phyloP scores from a whole-genome alignment of 2,888 invertebrate species.

The Athalia circularis region DNA sequence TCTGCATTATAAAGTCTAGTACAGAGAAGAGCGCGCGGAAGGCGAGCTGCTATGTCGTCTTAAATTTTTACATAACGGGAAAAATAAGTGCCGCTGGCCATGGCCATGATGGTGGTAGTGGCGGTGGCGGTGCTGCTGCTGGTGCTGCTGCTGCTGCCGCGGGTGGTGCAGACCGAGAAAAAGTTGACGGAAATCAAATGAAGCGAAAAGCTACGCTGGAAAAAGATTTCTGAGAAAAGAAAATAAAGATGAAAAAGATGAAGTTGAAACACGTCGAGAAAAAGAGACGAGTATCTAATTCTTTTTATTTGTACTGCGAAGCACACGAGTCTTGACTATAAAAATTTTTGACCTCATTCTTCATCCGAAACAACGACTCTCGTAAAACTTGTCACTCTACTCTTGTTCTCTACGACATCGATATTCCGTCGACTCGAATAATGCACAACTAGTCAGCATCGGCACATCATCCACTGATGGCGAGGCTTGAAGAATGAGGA shows the following conservation, averaged over 20 bases:
- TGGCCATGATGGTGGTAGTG: not conserved
- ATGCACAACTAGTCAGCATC: too few species aligned
- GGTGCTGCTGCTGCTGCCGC: too few species aligned
- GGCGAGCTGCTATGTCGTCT: too few species aligned
- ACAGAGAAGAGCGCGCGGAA: too few species aligned
- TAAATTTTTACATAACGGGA: too few species aligned
- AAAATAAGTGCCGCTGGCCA: not conserved
- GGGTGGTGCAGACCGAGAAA: not conserved
- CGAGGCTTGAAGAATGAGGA: too few species aligned
- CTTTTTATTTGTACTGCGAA: not conserved
- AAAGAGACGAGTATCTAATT: not conserved
- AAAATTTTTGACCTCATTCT: conserved; percentile 38
- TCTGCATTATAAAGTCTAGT: too few species aligned
- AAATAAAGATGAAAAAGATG: too few species aligned
- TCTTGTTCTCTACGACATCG: not conserved
- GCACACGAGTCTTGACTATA: conserved; percentile 26
- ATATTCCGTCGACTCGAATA: not conserved
- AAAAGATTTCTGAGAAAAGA: conserved; percentile 27
- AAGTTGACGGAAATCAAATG: conserved; percentile 39
- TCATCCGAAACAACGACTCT: conserved; percentile 26
- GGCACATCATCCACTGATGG: too few species aligned
- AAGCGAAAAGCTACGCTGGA: conserved; percentile 17
- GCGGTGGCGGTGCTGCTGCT: not conserved
- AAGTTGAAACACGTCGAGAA: too few species aligned
- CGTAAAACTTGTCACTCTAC: not conserved